phyloP scores from a whole-genome alignment of 2,888 invertebrate species.

The Drosophila yooni region DNA sequence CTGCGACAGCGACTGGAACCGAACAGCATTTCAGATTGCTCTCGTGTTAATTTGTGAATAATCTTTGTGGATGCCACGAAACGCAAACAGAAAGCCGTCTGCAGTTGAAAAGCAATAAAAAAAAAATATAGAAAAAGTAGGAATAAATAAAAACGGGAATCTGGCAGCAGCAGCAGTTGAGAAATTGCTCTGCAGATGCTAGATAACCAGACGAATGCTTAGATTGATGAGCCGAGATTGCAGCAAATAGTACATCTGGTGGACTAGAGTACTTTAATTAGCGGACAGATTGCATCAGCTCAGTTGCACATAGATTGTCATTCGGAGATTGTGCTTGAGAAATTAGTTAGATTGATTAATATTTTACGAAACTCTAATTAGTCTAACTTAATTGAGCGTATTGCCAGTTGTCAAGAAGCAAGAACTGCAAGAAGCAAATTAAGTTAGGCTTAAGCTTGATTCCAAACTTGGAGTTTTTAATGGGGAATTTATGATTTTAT shows the following conservation, averaged over 20 bases:
- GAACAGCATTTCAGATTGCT: slow-evolving; percentile 20
- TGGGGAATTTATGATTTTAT: neutral
- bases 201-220: slow-evolving; percentile 41
- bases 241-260: slow-evolving; percentile 3
- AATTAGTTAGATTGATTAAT: slow-evolving; percentile 48
- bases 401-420: slow-evolving; percentile 1
- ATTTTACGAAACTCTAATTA: slow-evolving; percentile 25
- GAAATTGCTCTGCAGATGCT: slow-evolving; percentile 35
- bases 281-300: slow-evolving; percentile 24
- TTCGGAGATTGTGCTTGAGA: slow-evolving; percentile 22
- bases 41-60: slow-evolving; percentile 78
- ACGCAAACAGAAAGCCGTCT: slow-evolving; percentile 49
- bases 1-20: slow-evolving; percentile 18
- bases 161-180: slow-evolving; percentile 17
- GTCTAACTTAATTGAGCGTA: neutral
- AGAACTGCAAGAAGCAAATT: neutral
- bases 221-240: slow-evolving; percentile 56
- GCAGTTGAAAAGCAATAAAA: slow-evolving; percentile 9
- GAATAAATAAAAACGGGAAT: slow-evolving; percentile 6
- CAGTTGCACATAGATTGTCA: slow-evolving; percentile 26
- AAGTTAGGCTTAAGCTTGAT: neutral
- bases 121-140: neutral
- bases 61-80: slow-evolving; percentile 65
- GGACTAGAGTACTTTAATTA: slow-evolving; percentile 44
- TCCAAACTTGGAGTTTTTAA: neutral